Conservation (phyloP, 2,888 invertebrate genomes). For the Drosophila lutescens region DNA sequence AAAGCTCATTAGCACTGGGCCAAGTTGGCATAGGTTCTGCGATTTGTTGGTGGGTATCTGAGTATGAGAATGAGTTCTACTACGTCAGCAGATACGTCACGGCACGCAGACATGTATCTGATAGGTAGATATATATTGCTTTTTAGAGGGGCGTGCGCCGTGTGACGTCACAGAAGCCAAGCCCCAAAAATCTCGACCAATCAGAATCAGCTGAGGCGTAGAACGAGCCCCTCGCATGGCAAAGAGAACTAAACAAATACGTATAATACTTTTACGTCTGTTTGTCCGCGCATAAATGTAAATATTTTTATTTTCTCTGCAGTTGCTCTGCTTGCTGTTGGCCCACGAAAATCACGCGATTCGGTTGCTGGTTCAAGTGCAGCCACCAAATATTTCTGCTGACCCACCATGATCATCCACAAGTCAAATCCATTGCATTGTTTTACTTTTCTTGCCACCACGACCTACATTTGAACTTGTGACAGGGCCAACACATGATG, state of each 20-base stretch:
- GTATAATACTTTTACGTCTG: background rate
- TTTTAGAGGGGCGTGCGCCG: slow-evolving; percentile 36
- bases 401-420: slow-evolving; percentile 45
- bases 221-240: slow-evolving; percentile 56
- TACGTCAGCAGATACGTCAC: slow-evolving; percentile 55
- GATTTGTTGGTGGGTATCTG: background rate
- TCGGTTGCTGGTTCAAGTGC: slow-evolving; percentile 59
- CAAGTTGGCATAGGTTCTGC: slow-evolving; percentile 34
- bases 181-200: slow-evolving; percentile 79
- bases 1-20: slow-evolving; percentile 60
- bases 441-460: background rate
- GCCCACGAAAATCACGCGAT: slow-evolving; percentile 71
- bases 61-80: background rate
- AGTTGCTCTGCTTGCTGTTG: slow-evolving; percentile 46
- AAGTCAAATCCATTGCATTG: slow-evolving; percentile 21
- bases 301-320: slow-evolving; percentile 42
- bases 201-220: slow-evolving; percentile 63
- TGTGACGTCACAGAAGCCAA: slow-evolving; percentile 78
- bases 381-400: slow-evolving; percentile 56
- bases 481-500: slow-evolving; percentile 40
- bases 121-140: slow-evolving; percentile 47
- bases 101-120: slow-evolving; percentile 42
- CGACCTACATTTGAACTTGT: slow-evolving; percentile 79
- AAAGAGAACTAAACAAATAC: slow-evolving; percentile 11
- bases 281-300: slow-evolving; percentile 34